Evolutionary conservation across 2,888 invertebrate genomes (phyloP).

Genomic region (Cyaniris semiargus): DNA sequence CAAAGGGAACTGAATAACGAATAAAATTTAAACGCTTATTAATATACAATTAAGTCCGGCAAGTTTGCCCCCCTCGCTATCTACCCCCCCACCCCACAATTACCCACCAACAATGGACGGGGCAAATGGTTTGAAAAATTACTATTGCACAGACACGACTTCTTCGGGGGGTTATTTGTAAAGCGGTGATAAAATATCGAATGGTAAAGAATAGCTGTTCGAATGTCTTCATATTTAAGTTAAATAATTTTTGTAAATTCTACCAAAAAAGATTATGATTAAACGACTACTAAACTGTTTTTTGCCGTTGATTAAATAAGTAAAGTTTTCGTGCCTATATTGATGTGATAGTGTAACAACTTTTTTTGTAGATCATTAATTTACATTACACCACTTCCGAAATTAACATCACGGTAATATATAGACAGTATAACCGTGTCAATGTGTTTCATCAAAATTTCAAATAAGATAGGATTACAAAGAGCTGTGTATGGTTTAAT

Average conservation of each 20-base stretch:
- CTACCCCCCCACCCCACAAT: constrained; percentile 39
- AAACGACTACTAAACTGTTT: too few relatives aligned
- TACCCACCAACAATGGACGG: constrained; percentile 50
- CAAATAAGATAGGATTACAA: background rate
- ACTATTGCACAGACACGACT: constrained; percentile 53
- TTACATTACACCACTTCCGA: too few relatives aligned
- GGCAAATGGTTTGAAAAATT: constrained; percentile 69
- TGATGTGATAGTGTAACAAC: too few relatives aligned
- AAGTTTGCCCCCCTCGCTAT: constrained; percentile 39
- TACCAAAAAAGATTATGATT: too few relatives aligned
- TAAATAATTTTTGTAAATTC: too few relatives aligned
- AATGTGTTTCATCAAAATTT: background rate
- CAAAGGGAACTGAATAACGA: constrained; percentile 24
- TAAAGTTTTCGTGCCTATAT: too few relatives aligned
- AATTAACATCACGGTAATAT: too few relatives aligned
- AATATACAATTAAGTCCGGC: constrained; percentile 53
- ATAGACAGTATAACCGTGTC: background rate
- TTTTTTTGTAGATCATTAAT: too few relatives aligned
- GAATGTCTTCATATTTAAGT: background rate
- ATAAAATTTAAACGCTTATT: constrained; percentile 45
- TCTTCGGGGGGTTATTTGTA: constrained; percentile 36
- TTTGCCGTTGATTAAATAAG: too few relatives aligned
- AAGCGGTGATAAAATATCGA: background rate
- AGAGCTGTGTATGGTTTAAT: background rate
- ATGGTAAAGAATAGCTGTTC: background rate